phyloP scores from a whole-genome alignment of 1,140 invertebrate species.

The Melipona quadrifasciata region DNA sequence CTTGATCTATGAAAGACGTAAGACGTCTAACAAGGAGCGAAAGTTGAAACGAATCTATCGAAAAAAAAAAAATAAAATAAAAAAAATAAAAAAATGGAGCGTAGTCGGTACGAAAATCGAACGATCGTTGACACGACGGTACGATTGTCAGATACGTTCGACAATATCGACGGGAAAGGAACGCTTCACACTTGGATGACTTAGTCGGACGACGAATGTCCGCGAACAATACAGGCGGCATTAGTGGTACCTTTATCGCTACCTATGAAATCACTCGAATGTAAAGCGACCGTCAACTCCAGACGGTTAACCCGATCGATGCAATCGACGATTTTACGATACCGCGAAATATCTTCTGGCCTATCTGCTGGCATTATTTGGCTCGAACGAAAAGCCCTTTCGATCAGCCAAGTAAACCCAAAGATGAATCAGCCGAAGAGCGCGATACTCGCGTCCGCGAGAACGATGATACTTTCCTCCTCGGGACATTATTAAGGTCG shows the following conservation, averaged over 20 bases:
- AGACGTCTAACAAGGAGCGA: background rate
- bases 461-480: slow-evolving; percentile 1
- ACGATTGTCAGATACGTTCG: background rate
- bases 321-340: background rate
- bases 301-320: slow-evolving; percentile 17
- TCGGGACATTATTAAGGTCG: background rate
- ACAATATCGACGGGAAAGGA: slow-evolving; percentile 10
- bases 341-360: background rate
- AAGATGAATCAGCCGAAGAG: background rate
- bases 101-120: background rate
- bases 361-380: background rate
- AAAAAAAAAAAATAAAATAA: too few relatives aligned
- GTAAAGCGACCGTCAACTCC: slow-evolving; percentile 3
- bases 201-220: slow-evolving; percentile 18
- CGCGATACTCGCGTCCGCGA: background rate
- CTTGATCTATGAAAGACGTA: too few relatives aligned
- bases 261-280: slow-evolving; percentile 21
- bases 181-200: slow-evolving; percentile 19
- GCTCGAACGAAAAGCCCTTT: background rate
- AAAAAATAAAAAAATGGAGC: background rate
- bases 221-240: slow-evolving; percentile 9
- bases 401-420: background rate
- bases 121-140: background rate
- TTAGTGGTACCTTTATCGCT: slow-evolving; percentile 13
- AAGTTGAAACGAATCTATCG: background rate